These are phyloP conservation scores for Nudaria mundana DNA, from an alignment of 2,888 invertebrate genomes.

Conservation along the genomic window DNA sequence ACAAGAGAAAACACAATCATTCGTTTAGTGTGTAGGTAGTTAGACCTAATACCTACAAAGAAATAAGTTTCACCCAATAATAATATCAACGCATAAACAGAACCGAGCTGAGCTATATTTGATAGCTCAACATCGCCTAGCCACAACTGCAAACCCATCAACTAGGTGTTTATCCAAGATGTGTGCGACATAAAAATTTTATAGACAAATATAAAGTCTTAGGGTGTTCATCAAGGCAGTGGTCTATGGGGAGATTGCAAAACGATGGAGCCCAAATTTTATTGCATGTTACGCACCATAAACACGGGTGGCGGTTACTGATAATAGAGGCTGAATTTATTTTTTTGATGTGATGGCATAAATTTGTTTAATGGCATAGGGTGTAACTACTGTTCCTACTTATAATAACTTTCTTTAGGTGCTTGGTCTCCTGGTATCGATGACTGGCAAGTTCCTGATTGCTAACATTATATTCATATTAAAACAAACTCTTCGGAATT, in stretches of 20 bases:
- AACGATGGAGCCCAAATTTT: constrained; percentile 74
- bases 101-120: constrained; percentile 15
- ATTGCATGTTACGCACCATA: constrained; percentile 78
- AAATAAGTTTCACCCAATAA: too few species aligned
- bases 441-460: neutral
- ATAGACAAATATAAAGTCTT: constrained; percentile 71
- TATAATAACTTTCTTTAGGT: neutral
- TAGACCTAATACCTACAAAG: too few species aligned
- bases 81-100: too few species aligned
- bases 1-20: too few species aligned
- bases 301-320: constrained; percentile 63
- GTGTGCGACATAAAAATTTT: constrained; percentile 66
- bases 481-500: too few species aligned
- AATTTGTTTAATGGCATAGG: constrained; percentile 60
- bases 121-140: constrained; percentile 5
- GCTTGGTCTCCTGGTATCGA: constrained; percentile 2
- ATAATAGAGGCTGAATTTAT: constrained; percentile 63
- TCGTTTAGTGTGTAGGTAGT: too few species aligned
- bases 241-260: constrained; percentile 60
- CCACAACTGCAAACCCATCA: constrained; percentile 1
- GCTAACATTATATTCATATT: too few species aligned
- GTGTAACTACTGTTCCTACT: constrained; percentile 25
- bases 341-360: constrained; percentile 55
- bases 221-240: constrained; percentile 68
- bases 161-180: constrained; percentile 24